Evolutionary conservation across 2,888 invertebrate genomes (phyloP), one percentile per base, ranked within the genome.

Genomic region (Acleris laterana): DNA sequence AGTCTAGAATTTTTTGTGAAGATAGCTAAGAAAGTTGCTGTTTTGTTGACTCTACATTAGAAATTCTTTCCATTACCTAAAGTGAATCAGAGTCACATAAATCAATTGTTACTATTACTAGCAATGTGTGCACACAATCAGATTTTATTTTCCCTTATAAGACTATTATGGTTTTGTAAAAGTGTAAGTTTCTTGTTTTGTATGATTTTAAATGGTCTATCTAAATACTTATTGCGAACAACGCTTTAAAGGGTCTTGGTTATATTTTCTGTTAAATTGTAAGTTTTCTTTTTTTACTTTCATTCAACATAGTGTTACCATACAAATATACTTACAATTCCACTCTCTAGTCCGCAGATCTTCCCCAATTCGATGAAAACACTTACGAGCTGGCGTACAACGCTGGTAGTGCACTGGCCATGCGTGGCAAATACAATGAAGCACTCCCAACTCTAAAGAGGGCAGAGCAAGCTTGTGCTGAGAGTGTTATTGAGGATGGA

Each of bases 311-410:
- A 16, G n/a, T 13, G 44, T 22, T 17, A 6, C 28, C 11, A 44
- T 19, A 56, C 38, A 48, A 25, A 17, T 5, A 32, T 16, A 22
- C 16, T 17, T 56, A 25, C 20, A 49, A 25, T 13, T n/a, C 22
- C 44, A 51, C 38, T 52, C 74, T 71, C 11, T 74, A 90, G 91
- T 80, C 83, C 7, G 75, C 85, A 19, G 92, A 92, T 2, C 72
- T 87, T 49, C 87, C 90, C 0, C 85, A 88, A 68, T 87, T 91
- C 56, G 90, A 89, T 46, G 90, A 90, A 71, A 87, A 73, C 60
- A 97, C 98, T 0, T 99, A 98, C 84, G 99, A 99, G 85, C 92
- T 98, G 69, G 95, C 96, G 28, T 99, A 98, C 87, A 99, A 99
- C 81, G 95, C 95, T 46, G 98, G 98, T 5, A 98, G 98, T 77